phyloP scores from a whole-genome alignment of 2,888 invertebrate species.

The Acanthococcus lagerstroemiae region DNA sequence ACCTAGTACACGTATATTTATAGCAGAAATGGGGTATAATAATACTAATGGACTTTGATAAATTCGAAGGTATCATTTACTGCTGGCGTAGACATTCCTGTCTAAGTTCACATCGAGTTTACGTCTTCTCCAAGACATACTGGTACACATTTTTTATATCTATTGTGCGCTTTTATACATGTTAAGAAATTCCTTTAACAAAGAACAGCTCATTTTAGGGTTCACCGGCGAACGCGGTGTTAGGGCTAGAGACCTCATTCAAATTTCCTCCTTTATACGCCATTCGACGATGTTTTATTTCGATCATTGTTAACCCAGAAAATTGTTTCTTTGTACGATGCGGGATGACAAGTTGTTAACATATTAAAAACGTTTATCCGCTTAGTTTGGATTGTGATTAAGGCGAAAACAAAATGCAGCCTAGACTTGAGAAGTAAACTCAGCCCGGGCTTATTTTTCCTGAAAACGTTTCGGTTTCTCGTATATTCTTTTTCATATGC shows the following conservation, averaged over 20 bases:
- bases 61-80: slow-evolving; percentile 26
- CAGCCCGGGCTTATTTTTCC: too few species aligned
- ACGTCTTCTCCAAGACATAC: slow-evolving; percentile 25
- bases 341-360: slow-evolving; percentile 19
- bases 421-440: too few species aligned
- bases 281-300: slow-evolving; percentile 10
- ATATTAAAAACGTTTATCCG: slow-evolving; percentile 13
- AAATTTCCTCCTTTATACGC: slow-evolving; percentile 2
- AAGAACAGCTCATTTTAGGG: neutral
- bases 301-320: slow-evolving; percentile 10
- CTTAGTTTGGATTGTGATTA: neutral
- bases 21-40: slow-evolving; percentile 12
- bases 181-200: slow-evolving; percentile 10
- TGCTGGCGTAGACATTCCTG: slow-evolving; percentile 11
- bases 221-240: neutral
- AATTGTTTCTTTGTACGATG: slow-evolving; percentile 12
- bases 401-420: neutral
- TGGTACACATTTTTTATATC: slow-evolving; percentile 21
- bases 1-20: neutral
- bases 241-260: slow-evolving; percentile 3
- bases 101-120: slow-evolving; percentile 19
- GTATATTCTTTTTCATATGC: too few species aligned
- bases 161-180: slow-evolving; percentile 9
- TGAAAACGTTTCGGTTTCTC: too few species aligned
- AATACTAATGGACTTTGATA: slow-evolving; percentile 28